Conservation (phyloP, 2,797 vertebrate species). For the Ataeniobius toweri region DNA sequence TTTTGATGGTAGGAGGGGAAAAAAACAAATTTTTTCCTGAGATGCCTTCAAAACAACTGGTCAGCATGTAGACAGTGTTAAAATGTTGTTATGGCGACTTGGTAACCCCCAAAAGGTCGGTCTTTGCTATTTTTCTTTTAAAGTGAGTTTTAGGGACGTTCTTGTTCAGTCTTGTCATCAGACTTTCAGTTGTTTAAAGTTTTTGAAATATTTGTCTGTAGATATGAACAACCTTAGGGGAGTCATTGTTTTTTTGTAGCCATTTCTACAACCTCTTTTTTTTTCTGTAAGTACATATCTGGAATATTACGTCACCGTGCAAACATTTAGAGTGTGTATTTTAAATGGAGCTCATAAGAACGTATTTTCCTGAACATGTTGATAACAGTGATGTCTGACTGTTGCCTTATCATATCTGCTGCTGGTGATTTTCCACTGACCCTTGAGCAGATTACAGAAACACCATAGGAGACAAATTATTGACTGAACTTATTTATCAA, state of each 20-base stretch:
- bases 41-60: too few relatives aligned
- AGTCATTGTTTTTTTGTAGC: neutral
- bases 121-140: neutral
- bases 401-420: too few relatives aligned
- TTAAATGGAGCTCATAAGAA: too few relatives aligned
- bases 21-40: neutral
- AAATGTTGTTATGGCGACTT: neutral
- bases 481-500: neutral
- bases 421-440: neutral
- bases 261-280: neutral
- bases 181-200: neutral
- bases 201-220: neutral
- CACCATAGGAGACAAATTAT: neutral
- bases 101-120: neutral
- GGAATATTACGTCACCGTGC: neutral
- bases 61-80: too few relatives aligned
- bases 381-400: too few relatives aligned
- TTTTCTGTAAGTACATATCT: neutral
- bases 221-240: neutral
- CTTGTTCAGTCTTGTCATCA: neutral
- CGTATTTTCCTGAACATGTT: too few relatives aligned
- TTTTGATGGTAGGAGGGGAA: neutral
- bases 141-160: neutral
- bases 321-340: neutral
- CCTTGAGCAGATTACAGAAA: neutral